Base-by-base conservation (phyloP, 2,888 invertebrate species). In the Spatulosminthurus flaviceps region DNA sequence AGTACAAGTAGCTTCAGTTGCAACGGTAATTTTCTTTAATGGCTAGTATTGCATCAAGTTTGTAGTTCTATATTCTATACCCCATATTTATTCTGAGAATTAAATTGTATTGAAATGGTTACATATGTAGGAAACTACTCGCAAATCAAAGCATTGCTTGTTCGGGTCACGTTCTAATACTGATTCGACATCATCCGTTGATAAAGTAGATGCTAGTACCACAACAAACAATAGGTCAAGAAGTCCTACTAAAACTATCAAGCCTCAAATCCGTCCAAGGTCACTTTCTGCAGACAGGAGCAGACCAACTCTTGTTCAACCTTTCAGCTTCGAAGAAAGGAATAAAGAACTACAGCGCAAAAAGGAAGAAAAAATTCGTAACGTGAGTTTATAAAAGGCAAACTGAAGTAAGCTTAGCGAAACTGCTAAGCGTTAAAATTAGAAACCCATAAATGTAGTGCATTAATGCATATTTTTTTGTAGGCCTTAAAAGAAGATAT, bases 241-340 rank as follows among this genome's bases (percentile, higher is more conserved):
- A 19, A 71, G 9, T 16, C 11, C 22, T 29, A 21, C n/a, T 41
- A 41, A 16, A 43, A 42, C 21, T 34, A 2, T 16, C 7, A n/a
- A 7, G 34, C 5, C 28, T 1, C 4, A 21, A 19, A 29, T 71
- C 24, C 60, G 77, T 9, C 51, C 77, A 11, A 28, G 72, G 34
- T 73, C 70, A 4, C 60, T 42, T 9, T 74, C 71, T 9, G 7
- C 67, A 60, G 70, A 73, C 51, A 74, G 75, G 60, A 19, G 29
- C 26, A 71, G 60, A 19, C 51, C 71, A 26, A 86, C 86, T 13
- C 81, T 80, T 1, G 69, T 83, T 1, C 71, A 88, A 77, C 93
- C 93, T 19, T 93, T 93, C 86, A 92, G 92, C 82, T 94, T 94
- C 88, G 92, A 92, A 80, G 88, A 90, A 77, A 87, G 92, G 19